Evolutionary conservation across 2,797 vertebrate species (phyloP), one percentile per base, ranked within the genome.

Genomic region (Fistularia tabacaria): DNA sequence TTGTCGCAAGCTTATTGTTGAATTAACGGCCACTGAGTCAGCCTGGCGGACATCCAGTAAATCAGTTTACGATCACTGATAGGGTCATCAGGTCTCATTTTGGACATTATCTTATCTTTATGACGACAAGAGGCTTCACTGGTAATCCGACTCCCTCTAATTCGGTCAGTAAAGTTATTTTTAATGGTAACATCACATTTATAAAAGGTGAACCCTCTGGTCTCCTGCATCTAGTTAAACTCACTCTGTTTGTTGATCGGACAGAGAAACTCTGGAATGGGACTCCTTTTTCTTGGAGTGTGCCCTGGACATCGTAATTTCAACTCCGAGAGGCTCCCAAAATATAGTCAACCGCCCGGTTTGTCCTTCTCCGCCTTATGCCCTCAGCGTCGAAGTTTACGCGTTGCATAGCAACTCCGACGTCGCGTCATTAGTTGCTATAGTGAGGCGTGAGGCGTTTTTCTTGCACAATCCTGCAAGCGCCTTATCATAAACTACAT

Each of bases 191-290:
- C 7, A 8, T 38, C 44, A 9, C 49, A 38, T 50, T 12, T 49
- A 13, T 15, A 46, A 15, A 48, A 48, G 14, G 8, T 57, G 25
- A 46, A 49, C 4, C 4, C 14, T 25, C 25, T 25, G n/a, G n/a
- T 25, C 25, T 25, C 25, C 2, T 3, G 25, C 2, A 25, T 25
- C 5, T 2, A 36, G 3, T n/a, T 12, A 45, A 67, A 87, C 91
- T 92, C 76, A 92, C 91, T 89, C 83, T 14, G 81, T 64, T 3
- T 85, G 83, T 38, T 81, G 87, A 38, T 81, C 80, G 3, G 80
- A 73, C 7, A 87, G 66, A 51, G 79, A 67, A 0, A 70, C 61
- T 57, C 89, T 87, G 52, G 71, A 74, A 3, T 81, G 76, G 0
- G 59, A 49, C 1, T 89, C 83, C 64, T 66, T 89, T 81, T 88